These are phyloP conservation scores for Clavelina lepadiformis DNA, from an alignment of 23 tunicate genomes.

Conservation along the genomic window DNA sequence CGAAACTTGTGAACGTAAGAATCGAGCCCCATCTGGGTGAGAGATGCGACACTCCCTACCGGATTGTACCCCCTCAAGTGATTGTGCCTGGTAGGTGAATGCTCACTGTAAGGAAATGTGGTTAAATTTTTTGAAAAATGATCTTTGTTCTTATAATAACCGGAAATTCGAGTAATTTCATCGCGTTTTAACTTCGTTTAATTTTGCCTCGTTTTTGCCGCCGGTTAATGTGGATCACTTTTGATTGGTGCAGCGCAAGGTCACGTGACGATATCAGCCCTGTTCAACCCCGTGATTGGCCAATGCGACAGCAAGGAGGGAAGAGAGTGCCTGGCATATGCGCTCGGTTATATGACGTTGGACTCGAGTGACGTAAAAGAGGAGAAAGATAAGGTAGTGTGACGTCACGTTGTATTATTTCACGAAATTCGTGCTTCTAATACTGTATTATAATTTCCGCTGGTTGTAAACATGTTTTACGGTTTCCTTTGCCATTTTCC, in stretches of 20 bases:
- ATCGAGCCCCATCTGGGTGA: slow-evolving; percentile 52
- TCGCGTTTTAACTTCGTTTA: neutral
- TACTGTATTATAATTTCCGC: too few relatives aligned
- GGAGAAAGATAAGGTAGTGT: slow-evolving; percentile 11
- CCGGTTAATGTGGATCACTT: neutral
- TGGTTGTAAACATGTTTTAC: too few relatives aligned
- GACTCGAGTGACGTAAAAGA: slow-evolving; percentile 10
- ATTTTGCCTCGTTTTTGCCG: neutral
- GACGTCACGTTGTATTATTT: too few relatives aligned
- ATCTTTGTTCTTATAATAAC: too few relatives aligned
- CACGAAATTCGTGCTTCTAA: too few relatives aligned
- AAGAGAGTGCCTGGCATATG: slow-evolving; percentile 41
- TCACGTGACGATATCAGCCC: slow-evolving; percentile 33
- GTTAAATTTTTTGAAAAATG: too few relatives aligned
- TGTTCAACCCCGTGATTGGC: slow-evolving; percentile 46
- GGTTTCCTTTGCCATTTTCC: too few relatives aligned
- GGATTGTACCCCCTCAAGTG: slow-evolving; percentile 48
- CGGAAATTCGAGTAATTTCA: neutral
- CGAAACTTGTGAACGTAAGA: slow-evolving; percentile 57
- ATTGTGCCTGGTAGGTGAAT: slow-evolving; percentile 63
- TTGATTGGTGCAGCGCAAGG: slow-evolving; percentile 42
- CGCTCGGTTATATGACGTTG: slow-evolving; percentile 51
- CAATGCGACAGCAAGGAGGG: slow-evolving; percentile 6
- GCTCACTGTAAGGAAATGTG: too few relatives aligned
- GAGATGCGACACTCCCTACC: slow-evolving; percentile 38